Evolutionary conservation across 64 coral and sea anemone species (phyloP).

Genomic region (Astreopora myriophthalma): DNA sequence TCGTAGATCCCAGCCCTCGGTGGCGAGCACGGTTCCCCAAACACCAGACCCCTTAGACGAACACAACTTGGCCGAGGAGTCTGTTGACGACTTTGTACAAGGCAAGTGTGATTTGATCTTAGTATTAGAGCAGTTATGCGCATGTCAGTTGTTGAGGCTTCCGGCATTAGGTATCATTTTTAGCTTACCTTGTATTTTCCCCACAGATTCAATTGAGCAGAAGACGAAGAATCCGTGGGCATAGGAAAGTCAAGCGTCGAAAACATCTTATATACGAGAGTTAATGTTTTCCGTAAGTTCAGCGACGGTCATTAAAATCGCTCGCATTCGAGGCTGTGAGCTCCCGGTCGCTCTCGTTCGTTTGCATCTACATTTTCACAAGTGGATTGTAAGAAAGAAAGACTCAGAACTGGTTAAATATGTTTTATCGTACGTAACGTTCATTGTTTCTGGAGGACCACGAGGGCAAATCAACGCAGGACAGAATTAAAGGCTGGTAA

Average conservation of each 20-base stretch:
- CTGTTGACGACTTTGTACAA: conserved; percentile 24
- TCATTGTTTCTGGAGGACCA: neutral
- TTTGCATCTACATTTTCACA: too few relatives aligned
- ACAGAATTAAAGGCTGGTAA: neutral
- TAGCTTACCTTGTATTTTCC: neutral
- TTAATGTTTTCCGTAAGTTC: too few relatives aligned
- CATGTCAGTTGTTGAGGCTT: too few relatives aligned
- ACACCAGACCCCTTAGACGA: neutral
- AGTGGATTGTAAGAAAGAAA: too few relatives aligned
- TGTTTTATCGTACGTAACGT: too few relatives aligned
- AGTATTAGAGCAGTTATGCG: neutral
- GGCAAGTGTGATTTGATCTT: neutral
- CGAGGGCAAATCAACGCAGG: neutral
- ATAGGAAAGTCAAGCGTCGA: neutral
- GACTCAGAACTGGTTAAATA: too few relatives aligned
- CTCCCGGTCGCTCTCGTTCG: too few relatives aligned
- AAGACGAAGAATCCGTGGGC: conserved; percentile 83
- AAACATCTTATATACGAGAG: too few relatives aligned
- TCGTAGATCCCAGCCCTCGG: conserved; percentile 55
- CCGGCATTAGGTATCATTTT: too few relatives aligned
- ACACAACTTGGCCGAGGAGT: conserved; percentile 50
- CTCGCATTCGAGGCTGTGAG: neutral
- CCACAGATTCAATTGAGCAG: conserved; percentile 85
- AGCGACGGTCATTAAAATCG: too few relatives aligned
- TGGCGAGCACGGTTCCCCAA: conserved; percentile 31